Evolutionary conservation across 2,113 vertebrate genomes (phyloP).

Genomic region (Vulpes ferrilata): DNA sequence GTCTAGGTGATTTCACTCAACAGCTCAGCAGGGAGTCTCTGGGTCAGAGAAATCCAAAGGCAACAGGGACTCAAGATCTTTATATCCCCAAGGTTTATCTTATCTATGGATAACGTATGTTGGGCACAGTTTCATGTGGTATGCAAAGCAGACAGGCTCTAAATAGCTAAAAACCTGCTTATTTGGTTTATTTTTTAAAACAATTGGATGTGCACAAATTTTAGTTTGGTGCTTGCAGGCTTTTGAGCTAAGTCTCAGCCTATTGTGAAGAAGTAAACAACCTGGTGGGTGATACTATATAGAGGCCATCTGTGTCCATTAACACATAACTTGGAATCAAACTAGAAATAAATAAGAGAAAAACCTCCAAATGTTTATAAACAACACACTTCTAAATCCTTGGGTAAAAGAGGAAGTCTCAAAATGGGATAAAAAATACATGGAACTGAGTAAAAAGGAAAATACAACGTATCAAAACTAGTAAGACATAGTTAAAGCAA

Average conservation of each 20-base stretch:
- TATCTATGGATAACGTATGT: neutral
- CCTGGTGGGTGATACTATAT: neutral
- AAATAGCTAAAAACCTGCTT: neutral
- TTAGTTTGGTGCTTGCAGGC: neutral
- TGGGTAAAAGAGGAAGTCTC: neutral
- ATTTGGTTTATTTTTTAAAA: neutral
- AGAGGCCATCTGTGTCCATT: neutral
- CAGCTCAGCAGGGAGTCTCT: neutral
- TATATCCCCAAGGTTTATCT: neutral
- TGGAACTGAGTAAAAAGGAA: neutral
- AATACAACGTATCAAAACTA: neutral
- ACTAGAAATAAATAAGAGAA: neutral
- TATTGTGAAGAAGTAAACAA: neutral
- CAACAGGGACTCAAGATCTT: neutral
- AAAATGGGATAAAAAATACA: neutral
- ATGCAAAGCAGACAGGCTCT: neutral
- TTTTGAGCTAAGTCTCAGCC: neutral
- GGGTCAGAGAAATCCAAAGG: neutral
- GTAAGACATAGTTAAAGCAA: neutral
- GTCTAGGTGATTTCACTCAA: neutral
- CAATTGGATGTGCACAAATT: neutral
- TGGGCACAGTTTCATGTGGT: neutral
- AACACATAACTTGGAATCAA: neutral
- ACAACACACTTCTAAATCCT: neutral
- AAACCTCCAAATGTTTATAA: slow-evolving; percentile 9